Evolutionary conservation across 2,888 invertebrate genomes (phyloP).

Genomic region (Boloria euphrosyne): DNA sequence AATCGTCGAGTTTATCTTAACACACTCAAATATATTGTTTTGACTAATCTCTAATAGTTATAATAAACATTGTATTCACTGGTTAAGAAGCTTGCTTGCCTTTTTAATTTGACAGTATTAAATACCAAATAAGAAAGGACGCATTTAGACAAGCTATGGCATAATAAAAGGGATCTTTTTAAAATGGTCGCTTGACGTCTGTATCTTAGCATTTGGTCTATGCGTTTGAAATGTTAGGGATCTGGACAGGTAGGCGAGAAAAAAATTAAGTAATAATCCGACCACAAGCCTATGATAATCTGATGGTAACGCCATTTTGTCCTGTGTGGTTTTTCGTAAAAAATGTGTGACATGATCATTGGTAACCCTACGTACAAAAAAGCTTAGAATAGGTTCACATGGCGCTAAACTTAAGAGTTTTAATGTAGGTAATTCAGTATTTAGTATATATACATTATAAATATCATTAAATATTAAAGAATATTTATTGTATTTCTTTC

Average conservation of each 20-base stretch:
- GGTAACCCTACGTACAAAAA: constrained; percentile 66
- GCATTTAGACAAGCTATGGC: neutral
- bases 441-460: too few species aligned
- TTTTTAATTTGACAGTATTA: constrained; percentile 71
- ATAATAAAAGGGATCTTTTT: constrained; percentile 45
- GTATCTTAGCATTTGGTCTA: constrained; percentile 63
- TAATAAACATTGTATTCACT: constrained; percentile 79
- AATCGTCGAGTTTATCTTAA: constrained; percentile 68
- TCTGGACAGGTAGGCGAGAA: constrained; percentile 75
- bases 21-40: constrained; percentile 73
- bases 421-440: neutral
- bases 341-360: constrained; percentile 82
- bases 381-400: constrained; percentile 56
- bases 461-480: too few species aligned
- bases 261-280: constrained; percentile 81
- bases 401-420: constrained; percentile 17
- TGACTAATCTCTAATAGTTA: constrained; percentile 80
- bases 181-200: constrained; percentile 54
- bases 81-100: constrained; percentile 79
- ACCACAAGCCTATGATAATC: constrained; percentile 79
- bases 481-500: too few species aligned
- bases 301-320: constrained; percentile 82
- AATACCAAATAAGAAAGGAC: constrained; percentile 48
- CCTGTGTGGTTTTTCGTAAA: constrained; percentile 77
- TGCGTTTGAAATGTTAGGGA: constrained; percentile 60